Base-by-base conservation (phyloP, 2,888 invertebrate genomes). In the Bellardia pandia region DNA sequence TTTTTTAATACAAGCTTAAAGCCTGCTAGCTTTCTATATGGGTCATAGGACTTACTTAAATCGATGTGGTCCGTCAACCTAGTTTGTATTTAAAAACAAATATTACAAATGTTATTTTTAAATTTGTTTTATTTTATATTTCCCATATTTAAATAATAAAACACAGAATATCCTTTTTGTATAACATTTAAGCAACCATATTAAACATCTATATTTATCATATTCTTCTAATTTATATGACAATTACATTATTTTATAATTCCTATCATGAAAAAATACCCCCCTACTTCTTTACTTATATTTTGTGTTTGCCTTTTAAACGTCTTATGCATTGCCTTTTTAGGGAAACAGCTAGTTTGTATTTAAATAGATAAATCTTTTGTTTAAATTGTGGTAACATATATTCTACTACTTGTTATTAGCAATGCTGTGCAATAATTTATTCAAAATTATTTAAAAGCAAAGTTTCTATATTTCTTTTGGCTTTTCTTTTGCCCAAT, bases 381-480 rank as follows among this genome's bases (percentile, higher is more conserved):
- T 53, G 75, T 75, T 66, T 45, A 81, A 74, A 68, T 48, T 58
- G 66, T 45, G 48, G n/a, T 60, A 51, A 68, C 74, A 81, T 74
- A 64, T 58, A 81, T 53, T 40, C 33, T 56, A 9, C 33, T 66
- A 16, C 42, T 37, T 7, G 14, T 40, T 48, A 40, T 23, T 40
- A 33, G 30, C 16, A 53, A 45, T 71, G 6, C 5, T 42, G 53
- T 37, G n/a, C 16, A 77, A 83, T 83, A 83, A 83, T 77, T 83
- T 72, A 76, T 71, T 56, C 76, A 83, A 77, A 76, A 62, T 76
- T 71, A 72, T 66, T 71, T 71, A 72, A 77, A 83, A 83, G 60
- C 58, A 77, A 53, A 83, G 16, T 11, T 56, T 53, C 30, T 30
- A 0, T 37, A 1, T 45, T 45, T 66, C 30, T 37, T 45, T n/a